Conservation (phyloP, 1,140 invertebrate genomes). For the Cydia splendana region DNA sequence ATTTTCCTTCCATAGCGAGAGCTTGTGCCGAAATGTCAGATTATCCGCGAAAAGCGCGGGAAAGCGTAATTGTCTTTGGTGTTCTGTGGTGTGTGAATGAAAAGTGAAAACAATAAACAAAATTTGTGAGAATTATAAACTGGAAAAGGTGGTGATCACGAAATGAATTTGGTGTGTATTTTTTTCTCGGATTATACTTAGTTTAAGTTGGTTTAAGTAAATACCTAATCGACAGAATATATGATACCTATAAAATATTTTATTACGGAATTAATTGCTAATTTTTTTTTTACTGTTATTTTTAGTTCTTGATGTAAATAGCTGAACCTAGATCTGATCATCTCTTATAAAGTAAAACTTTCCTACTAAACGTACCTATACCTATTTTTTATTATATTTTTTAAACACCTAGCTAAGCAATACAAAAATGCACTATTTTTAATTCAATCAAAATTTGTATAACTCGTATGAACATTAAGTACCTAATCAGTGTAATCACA, state of each 20-base stretch:
- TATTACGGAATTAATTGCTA: background rate
- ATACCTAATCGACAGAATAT: background rate
- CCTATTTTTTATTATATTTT: no score
- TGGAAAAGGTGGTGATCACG: background rate
- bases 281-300: background rate
- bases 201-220: no score
- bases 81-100: conserved; percentile 4
- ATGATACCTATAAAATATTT: background rate
- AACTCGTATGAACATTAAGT: no score
- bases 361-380: no score
- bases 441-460: no score
- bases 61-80: conserved; percentile 37
- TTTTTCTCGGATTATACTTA: background rate
- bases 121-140: background rate
- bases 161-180: conserved; percentile 31
- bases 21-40: conserved; percentile 53
- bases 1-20: conserved; percentile 48
- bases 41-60: conserved; percentile 40
- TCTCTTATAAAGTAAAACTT: no score
- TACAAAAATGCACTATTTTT: no score
- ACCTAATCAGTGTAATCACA: no score
- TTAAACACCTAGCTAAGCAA: no score
- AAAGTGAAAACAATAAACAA: background rate
- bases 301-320: no score
- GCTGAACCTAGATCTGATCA: no score